These are phyloP conservation scores for Todiramphus chloris DNA, from an alignment of 2,113 vertebrate genomes.

Conservation along the genomic window DNA sequence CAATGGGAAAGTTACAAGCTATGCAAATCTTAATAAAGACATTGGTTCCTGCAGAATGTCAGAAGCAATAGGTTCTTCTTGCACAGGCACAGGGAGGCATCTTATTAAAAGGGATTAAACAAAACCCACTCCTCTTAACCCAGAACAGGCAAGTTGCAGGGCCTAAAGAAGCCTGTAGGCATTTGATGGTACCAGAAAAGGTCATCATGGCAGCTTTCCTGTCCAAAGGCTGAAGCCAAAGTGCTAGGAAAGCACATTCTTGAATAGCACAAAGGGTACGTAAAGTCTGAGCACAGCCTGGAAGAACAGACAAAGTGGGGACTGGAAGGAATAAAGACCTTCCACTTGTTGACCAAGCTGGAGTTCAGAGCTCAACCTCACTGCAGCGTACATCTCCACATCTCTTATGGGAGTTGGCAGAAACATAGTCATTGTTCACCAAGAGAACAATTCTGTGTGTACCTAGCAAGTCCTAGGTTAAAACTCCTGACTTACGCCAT, in stretches of 20 bases:
- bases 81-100: neutral
- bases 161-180: neutral
- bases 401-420: rapidly evolving
- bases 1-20: neutral
- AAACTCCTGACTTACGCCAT: neutral
- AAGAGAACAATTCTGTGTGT: neutral
- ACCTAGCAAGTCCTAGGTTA: neutral
- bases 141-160: neutral
- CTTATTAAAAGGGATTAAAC: neutral
- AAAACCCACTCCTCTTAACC: neutral
- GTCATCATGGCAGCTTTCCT: neutral
- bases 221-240: neutral
- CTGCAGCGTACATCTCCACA: rapidly evolving
- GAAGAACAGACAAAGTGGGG: neutral
- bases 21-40: neutral
- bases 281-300: neutral
- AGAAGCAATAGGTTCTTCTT: neutral
- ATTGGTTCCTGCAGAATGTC: neutral
- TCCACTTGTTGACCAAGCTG: neutral
- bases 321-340: neutral
- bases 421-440: neutral
- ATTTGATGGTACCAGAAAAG: neutral
- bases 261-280: neutral
- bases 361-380: neutral
- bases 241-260: neutral